Conservation (phyloP, 2,888 invertebrate species). For the Ormyrus nitidulus region DNA sequence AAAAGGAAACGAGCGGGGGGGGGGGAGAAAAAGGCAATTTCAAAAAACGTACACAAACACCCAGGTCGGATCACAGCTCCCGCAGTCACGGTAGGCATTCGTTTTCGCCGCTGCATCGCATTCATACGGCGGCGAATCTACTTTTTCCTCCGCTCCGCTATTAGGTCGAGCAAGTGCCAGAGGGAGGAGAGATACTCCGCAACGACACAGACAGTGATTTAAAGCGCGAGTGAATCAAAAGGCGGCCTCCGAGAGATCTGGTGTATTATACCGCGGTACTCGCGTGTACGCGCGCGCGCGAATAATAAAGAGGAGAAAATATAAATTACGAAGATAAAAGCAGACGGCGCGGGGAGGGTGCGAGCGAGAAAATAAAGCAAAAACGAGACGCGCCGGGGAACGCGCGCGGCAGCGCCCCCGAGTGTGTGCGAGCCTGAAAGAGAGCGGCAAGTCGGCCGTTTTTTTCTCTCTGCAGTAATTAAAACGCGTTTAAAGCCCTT, state of each 20-base stretch:
- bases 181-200: constrained; percentile 1
- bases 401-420: neutral
- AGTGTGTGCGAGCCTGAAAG: constrained; percentile 29
- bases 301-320: constrained; percentile 44
- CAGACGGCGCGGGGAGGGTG: neutral
- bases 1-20: neutral
- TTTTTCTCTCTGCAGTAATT: constrained; percentile 10
- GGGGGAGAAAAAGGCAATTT: constrained; percentile 14
- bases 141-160: constrained; percentile 30
- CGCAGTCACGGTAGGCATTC: constrained; percentile 25
- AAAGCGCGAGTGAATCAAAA: constrained; percentile 49
- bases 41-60: constrained; percentile 28
- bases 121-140: constrained; percentile 2
- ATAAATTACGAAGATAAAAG: constrained; percentile 49
- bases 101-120: constrained; percentile 15
- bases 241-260: neutral
- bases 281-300: neutral
- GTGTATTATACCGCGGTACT: neutral
- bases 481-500: neutral
- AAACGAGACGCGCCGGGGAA: neutral
- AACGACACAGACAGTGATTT: constrained; percentile 14
- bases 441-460: neutral
- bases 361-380: constrained; percentile 28
- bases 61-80: constrained; percentile 29
- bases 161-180: constrained; percentile 41